Evolutionary conservation across 2,797 vertebrate species (phyloP), one percentile per base, ranked within the genome.

Genomic region (Sandelia bainsii): DNA sequence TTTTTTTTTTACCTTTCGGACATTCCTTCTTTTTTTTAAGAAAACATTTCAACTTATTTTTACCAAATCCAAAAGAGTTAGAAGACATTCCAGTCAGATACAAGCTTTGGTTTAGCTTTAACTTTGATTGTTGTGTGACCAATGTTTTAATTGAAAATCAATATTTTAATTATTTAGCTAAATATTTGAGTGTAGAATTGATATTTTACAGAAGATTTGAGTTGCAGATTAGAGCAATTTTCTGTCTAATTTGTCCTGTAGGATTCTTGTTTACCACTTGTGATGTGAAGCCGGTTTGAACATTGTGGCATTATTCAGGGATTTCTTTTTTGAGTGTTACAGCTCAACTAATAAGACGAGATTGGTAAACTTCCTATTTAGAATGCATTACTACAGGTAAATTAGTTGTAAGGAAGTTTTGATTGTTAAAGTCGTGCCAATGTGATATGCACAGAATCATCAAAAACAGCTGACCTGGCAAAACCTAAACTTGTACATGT

Each of bases 11-110:
- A 66, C 49, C 51, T 76, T 80, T 46, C 22, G 69, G 72, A 52
- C 81, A 90, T 90, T 91, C 85, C 89, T 84, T 58, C 80, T 82
- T 69, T 68, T 58, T 81, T 82, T 69, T 68, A 11, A 62, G 12
- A 60, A 63, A 83, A 69, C 32, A 61, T 82, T 84, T 82, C 11
- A 34, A 50, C 37, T 62, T 74, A 16, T 57, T 75, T 75, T 81
- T 58, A 85, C 48, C 58, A 73, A 80, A 88, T 86, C 71, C 54
- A 73, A 72, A 74, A 20, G 56, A 60, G 56, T 74, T 62, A 42
- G 39, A 72, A 70, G 44, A 86, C 87, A 80, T 87, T 91, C 86
- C 84, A 66, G 60, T 69, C 79, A 68, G 66, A 64, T 44, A 25
- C 29, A 75, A 58, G 46, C 72, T 66, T 71, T 60, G 48, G 44